phyloP scores from a whole-genome alignment of 2,797 vertebrate genomes.

The Poeciliopsis turneri region DNA sequence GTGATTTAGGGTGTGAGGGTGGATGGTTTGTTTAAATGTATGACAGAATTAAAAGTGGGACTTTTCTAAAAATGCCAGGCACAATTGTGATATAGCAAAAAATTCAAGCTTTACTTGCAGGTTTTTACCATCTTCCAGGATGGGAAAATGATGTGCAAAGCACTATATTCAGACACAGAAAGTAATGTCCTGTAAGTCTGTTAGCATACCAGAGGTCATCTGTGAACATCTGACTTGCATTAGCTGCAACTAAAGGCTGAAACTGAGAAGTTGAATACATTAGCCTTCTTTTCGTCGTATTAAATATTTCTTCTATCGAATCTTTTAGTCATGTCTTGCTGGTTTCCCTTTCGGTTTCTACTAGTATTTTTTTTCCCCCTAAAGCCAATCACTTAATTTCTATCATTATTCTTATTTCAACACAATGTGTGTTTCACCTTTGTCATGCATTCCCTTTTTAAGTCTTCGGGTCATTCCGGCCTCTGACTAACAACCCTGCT shows the following conservation, averaged over 20 bases:
- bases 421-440: slow-evolving; percentile 9
- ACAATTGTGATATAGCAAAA: neutral
- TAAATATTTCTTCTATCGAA: neutral
- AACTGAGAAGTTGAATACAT: neutral
- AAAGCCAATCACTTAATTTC: neutral
- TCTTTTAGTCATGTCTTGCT: neutral
- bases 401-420: neutral
- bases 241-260: slow-evolving; percentile 26
- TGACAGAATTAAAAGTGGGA: neutral
- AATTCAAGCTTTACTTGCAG: neutral
- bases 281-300: neutral
- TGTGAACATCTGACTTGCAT: slow-evolving; percentile 51
- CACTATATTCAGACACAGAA: neutral
- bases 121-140: neutral
- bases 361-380: neutral
- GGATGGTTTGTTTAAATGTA: neutral
- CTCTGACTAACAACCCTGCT: slow-evolving; percentile 52
- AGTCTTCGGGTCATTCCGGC: slow-evolving; percentile 38
- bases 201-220: neutral
- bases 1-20: neutral
- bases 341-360: neutral
- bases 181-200: neutral
- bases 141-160: neutral
- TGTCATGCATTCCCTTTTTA: neutral
- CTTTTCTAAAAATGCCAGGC: neutral